Evolutionary conservation across 2,113 vertebrate species (phyloP).

Genomic region (Erinaceus europaeus): DNA sequence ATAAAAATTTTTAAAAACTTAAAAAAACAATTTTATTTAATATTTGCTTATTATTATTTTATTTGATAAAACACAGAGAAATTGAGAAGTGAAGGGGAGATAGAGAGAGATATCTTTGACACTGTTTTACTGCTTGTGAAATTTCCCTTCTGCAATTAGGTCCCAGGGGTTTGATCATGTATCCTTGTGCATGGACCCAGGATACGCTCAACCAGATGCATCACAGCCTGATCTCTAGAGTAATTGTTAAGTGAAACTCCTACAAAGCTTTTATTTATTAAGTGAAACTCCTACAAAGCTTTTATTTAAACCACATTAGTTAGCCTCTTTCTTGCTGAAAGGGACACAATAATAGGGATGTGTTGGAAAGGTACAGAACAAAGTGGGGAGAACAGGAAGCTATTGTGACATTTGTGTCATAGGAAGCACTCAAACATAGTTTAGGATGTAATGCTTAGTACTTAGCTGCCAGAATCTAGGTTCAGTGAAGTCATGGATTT

Average conservation of each 20-base stretch:
- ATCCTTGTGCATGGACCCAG: too few relatives aligned
- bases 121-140: too few relatives aligned
- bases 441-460: background rate
- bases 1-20: too few relatives aligned
- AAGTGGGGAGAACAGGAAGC: background rate
- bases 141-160: too few relatives aligned
- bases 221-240: too few relatives aligned
- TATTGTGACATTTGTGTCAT: background rate
- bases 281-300: background rate
- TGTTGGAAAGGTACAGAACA: background rate
- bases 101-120: too few relatives aligned
- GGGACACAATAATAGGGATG: background rate
- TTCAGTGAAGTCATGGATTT: background rate
- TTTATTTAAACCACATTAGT: background rate
- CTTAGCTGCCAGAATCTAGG: background rate
- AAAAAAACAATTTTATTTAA: too few relatives aligned
- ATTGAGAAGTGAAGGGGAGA: too few relatives aligned
- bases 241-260: background rate
- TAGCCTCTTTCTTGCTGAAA: slow-evolving; percentile 15
- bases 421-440: background rate
- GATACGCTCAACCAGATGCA: too few relatives aligned
- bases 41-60: too few relatives aligned
- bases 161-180: too few relatives aligned
- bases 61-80: too few relatives aligned
- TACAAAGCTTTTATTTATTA: background rate